phyloP scores from a whole-genome alignment of 2,888 invertebrate genomes.

The Panopea generosa region DNA sequence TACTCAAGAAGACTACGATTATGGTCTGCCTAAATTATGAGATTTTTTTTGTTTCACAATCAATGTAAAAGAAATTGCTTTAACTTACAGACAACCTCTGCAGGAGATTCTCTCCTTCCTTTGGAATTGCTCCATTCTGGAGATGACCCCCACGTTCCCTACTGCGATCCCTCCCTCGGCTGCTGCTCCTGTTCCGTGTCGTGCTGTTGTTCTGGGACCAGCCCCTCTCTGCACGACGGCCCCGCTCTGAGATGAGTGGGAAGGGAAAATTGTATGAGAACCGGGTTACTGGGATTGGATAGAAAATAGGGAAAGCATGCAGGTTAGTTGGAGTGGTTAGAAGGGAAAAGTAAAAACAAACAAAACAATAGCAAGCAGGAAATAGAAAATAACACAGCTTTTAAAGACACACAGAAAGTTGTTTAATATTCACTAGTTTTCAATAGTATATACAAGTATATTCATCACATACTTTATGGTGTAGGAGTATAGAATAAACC shows the following conservation, averaged over 20 bases:
- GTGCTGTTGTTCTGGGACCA: conserved; percentile 51
- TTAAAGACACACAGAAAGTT: too few relatives aligned
- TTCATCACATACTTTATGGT: too few relatives aligned
- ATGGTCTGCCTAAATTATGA: too few relatives aligned
- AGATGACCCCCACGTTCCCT: conserved; percentile 17
- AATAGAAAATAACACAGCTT: too few relatives aligned
- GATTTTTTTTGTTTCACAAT: too few relatives aligned
- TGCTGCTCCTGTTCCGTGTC: conserved; percentile 38
- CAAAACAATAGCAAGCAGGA: too few relatives aligned
- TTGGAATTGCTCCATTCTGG: conserved; percentile 35
- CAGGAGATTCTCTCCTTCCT: conserved; percentile 57
- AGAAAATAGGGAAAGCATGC: conserved; percentile 31
- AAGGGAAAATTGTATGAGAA: conserved; percentile 57
- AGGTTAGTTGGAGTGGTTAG: conserved; percentile 2
- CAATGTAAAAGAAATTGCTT: too few relatives aligned
- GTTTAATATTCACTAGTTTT: too few relatives aligned
- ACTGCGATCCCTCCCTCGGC: conserved; percentile 37
- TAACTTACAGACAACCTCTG: conserved; percentile 55
- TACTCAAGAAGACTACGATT: too few relatives aligned
- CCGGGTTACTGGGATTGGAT: conserved; percentile 12
- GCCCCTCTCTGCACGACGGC: conserved; percentile 45
- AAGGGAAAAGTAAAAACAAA: conserved; percentile 1
- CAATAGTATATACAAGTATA: too few relatives aligned
- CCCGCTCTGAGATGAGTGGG: conserved; percentile 50
- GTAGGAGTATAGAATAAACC: too few relatives aligned